Base-by-base conservation (phyloP, 2,113 vertebrate species). In the Equus quagga region DNA sequence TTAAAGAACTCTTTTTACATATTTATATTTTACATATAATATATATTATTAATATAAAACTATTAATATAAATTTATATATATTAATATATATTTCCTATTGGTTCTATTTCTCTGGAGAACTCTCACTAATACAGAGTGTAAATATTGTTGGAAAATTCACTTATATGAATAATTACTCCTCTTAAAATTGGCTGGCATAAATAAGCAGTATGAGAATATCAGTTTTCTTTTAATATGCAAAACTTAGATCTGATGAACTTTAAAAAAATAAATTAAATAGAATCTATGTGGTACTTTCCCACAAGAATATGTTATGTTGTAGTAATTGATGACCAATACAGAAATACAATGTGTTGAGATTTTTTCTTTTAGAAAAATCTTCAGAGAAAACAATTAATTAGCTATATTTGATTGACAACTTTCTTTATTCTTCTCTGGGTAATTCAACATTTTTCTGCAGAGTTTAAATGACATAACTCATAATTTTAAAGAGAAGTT, bases 401-500 rank as follows among this genome's bases (percentile, higher is more conserved):
- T 31, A 31, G 26, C 7, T 0, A 0, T 18, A 78, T 65, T 70
- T 88, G 21, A 73, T 70, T 93, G 10, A 11, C 28, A 86, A 26
- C 2, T 36, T 91, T 84, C 76, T 33, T 54, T 70, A 12, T 2
- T 21, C 51, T 72, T 64, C 65, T 54, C 33, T 89, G 58, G 79
- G 19, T 26, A 5, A 51, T 46, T 46, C 24, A 95, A 73, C n/a
- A 49, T 46, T 54, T 70, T 65, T 78, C 15, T 44, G 33, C 41
- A 97, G 73, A 49, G 58, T 58, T 84, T 84, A 76, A 19, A 89
- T 83, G 4, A 19, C 24, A 76, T 24, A 41, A 76, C 51, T 81
- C n/a, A 33, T 97, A 88, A 78, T 94, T 96, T 95, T 10, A 62
- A 96, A 75, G 49, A 83, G 54, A 93, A 23, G 3, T 33, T 80